Evolutionary conservation across 2,113 vertebrate species (phyloP).

Genomic region (Platanista minor): DNA sequence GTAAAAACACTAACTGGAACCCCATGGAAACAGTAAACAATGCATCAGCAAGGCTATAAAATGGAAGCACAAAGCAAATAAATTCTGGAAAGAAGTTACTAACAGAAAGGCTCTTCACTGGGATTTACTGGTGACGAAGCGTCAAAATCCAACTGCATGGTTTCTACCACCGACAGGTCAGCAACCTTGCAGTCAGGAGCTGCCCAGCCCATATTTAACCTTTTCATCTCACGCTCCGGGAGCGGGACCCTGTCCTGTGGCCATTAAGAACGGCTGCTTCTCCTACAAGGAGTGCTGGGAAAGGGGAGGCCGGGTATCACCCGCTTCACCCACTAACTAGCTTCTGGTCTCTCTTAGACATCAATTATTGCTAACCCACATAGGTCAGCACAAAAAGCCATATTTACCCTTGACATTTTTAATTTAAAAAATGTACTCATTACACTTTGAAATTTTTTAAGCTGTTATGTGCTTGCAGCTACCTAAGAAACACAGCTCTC

Average conservation of each 20-base stretch:
- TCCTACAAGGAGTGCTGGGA: accelerated
- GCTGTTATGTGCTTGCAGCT: slow-evolving; percentile 51
- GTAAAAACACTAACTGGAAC: slow-evolving; percentile 60
- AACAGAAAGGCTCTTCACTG: slow-evolving; percentile 43
- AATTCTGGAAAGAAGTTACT: slow-evolving; percentile 48
- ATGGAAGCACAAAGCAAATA: slow-evolving; percentile 25
- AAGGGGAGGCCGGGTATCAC: background rate
- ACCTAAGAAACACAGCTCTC: slow-evolving; percentile 52
- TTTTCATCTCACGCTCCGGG: background rate
- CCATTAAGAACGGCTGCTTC: accelerated
- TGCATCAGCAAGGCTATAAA: slow-evolving; percentile 51
- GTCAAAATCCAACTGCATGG: background rate
- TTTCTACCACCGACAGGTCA: background rate
- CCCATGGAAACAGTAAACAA: slow-evolving; percentile 48
- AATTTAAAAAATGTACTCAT: slow-evolving; percentile 58
- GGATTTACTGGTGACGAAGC: slow-evolving; percentile 28
- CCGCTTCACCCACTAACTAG: background rate
- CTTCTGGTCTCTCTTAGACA: background rate
- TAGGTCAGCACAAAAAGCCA: slow-evolving; percentile 54
- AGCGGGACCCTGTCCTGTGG: background rate
- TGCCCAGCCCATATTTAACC: background rate
- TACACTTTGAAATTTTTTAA: slow-evolving; percentile 62
- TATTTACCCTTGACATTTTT: slow-evolving; percentile 39
- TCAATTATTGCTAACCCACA: slow-evolving; percentile 16
- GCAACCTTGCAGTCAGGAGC: background rate